A percentile compares a stretch with the other conserved stretches of the same genome.
Conservation (phyloP, 2,797 vertebrate species). For the Siniperca obscura region DNA sequence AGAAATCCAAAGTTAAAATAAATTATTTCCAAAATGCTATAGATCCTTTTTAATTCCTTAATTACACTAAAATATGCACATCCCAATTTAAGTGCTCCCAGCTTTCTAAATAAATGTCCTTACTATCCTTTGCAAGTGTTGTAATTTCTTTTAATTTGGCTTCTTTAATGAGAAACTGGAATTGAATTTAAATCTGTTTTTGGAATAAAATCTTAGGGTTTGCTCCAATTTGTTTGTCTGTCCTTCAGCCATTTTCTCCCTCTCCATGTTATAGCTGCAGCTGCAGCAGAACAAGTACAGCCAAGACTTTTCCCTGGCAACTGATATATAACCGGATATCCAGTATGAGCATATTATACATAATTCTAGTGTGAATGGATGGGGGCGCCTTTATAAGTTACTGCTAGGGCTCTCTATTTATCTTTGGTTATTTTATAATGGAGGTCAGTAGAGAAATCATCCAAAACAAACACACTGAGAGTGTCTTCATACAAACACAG, state of each 20-base stretch:
- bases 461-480: constrained; percentile 43
- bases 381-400: neutral
- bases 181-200: constrained; percentile 16
- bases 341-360: constrained; percentile 19
- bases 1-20: constrained; percentile 37
- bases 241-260: neutral
- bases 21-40: constrained; percentile 35
- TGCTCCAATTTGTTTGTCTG: constrained; percentile 1
- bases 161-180: constrained; percentile 10
- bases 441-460: constrained; percentile 49
- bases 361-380: constrained; percentile 30
- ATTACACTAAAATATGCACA: constrained; percentile 20
- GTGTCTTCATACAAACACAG: constrained; percentile 37
- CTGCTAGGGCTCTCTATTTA: constrained; percentile 26
- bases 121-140: neutral
- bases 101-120: constrained; percentile 31
- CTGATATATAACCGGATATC: constrained; percentile 15
- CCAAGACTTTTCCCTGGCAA: constrained; percentile 7
- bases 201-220: constrained; percentile 12
- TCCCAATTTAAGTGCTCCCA: neutral
- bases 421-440: constrained; percentile 40
- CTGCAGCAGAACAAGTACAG: constrained; percentile 1
- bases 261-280: neutral
- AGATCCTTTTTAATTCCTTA: constrained; percentile 33
- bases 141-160: constrained; percentile 17